Conservation (phyloP, 2,113 vertebrate genomes). For the Microtus montanus region DNA sequence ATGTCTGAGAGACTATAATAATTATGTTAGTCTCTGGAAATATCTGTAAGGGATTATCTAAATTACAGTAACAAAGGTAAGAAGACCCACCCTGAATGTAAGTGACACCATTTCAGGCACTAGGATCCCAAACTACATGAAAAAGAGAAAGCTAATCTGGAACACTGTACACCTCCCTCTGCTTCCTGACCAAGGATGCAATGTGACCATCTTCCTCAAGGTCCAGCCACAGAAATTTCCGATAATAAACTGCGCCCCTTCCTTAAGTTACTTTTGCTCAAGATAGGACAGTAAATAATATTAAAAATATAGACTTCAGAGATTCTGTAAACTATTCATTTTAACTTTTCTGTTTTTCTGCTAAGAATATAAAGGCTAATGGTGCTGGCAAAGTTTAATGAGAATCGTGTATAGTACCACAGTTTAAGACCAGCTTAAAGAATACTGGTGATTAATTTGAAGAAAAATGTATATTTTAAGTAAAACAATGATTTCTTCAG, state of each 20-base stretch:
- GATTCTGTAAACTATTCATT: neutral
- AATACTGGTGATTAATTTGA: neutral
- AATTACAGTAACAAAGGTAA: neutral
- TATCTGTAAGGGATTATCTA: neutral
- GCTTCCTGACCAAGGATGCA: neutral
- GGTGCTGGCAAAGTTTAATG: neutral
- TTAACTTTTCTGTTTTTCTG: neutral
- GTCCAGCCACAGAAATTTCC: neutral
- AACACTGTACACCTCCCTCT: neutral
- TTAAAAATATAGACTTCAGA: neutral
- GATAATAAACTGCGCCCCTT: neutral
- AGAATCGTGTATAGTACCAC: neutral
- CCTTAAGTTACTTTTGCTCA: neutral
- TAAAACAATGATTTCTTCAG: slow-evolving; percentile 32
- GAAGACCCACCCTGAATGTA: neutral
- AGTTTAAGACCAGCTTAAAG: neutral
- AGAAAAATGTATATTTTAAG: slow-evolving; percentile 23
- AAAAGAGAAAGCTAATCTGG: neutral
- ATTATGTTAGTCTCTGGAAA: neutral
- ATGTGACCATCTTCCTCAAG: neutral
- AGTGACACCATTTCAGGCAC: neutral
- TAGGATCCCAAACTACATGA: neutral
- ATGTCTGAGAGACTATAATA: neutral
- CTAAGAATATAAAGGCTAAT: neutral
- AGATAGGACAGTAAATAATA: neutral